phyloP scores from a whole-genome alignment of 1,140 invertebrate species.

The Drosophila lini region DNA sequence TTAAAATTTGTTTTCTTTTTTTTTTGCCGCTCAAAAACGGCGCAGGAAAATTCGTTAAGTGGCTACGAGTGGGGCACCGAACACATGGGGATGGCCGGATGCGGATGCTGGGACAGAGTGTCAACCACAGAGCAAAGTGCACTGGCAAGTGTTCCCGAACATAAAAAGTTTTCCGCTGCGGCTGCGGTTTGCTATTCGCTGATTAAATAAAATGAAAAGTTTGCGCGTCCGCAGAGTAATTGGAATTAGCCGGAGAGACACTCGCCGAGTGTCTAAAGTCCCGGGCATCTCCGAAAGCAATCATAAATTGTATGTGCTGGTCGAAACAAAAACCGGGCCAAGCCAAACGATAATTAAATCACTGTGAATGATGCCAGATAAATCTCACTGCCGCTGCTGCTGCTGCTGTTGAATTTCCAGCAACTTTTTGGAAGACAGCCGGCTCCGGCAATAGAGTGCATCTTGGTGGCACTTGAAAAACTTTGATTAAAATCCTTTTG shows the following conservation, averaged over 20 bases:
- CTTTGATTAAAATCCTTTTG: constrained; percentile 82
- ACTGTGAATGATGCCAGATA: constrained; percentile 66
- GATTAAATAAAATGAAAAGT: constrained; percentile 54
- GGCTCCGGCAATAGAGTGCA: constrained; percentile 29
- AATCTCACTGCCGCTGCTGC: constrained; percentile 35
- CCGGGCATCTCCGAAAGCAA: constrained; percentile 39
- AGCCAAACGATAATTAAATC: constrained; percentile 70
- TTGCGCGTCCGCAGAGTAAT: constrained; percentile 24
- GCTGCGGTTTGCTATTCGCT: constrained; percentile 44
- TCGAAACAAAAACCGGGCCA: constrained; percentile 10
- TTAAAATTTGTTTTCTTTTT: constrained; percentile 41
- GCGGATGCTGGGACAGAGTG: constrained; percentile 24
- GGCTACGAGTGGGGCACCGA: constrained; percentile 60
- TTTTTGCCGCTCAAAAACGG: constrained; percentile 41
- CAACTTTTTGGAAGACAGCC: constrained; percentile 15
- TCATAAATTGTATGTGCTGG: constrained; percentile 58
- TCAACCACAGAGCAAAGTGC: constrained; percentile 66
- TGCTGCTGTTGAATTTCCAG: constrained; percentile 3
- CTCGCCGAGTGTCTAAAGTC: neutral
- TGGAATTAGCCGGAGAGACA: constrained; percentile 29
- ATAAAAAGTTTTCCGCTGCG: constrained; percentile 50
- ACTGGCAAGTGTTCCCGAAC: constrained; percentile 48
- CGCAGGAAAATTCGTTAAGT: constrained; percentile 63
- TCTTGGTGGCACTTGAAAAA: constrained; percentile 72
- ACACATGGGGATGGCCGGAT: constrained; percentile 16